phyloP scores from a whole-genome alignment of 2,888 invertebrate genomes.

The Cybosia mesomella region DNA sequence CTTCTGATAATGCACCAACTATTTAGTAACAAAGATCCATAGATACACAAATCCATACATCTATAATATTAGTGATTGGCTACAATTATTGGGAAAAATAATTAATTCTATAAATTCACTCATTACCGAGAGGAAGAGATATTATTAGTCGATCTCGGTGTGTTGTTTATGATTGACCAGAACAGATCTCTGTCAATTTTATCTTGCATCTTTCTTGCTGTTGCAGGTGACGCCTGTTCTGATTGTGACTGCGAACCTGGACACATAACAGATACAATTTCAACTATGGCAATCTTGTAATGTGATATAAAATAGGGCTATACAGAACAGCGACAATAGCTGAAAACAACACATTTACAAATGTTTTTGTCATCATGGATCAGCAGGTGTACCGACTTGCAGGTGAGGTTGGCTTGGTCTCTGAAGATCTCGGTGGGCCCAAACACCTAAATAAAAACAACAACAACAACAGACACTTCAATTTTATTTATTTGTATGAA shows the following conservation, averaged over 20 bases:
- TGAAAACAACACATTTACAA: too few relatives aligned
- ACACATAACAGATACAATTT: conserved; percentile 10
- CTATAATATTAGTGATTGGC: background rate
- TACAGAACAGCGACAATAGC: background rate
- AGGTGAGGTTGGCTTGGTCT: background rate
- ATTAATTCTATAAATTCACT: conserved; percentile 17
- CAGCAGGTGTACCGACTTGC: background rate
- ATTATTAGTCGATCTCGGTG: conserved; percentile 27
- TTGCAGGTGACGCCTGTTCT: conserved; percentile 25
- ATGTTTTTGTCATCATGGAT: background rate
- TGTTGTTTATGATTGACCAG: conserved; percentile 61
- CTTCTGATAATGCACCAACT: too few relatives aligned
- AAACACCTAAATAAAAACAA: too few relatives aligned
- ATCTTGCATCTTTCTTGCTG: conserved; percentile 38
- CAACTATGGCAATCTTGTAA: background rate
- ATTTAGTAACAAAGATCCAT: too few relatives aligned
- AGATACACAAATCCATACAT: background rate
- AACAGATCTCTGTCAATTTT: conserved; percentile 59
- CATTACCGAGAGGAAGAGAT: conserved; percentile 5
- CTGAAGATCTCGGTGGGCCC: too few relatives aligned
- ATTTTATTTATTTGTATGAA: too few relatives aligned
- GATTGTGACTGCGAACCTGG: conserved; percentile 34
- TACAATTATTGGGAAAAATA: background rate
- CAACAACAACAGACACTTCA: too few relatives aligned
- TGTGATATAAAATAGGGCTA: background rate